Base-by-base conservation (phyloP, 1,140 invertebrate species). In the Babylonia areolata region DNA sequence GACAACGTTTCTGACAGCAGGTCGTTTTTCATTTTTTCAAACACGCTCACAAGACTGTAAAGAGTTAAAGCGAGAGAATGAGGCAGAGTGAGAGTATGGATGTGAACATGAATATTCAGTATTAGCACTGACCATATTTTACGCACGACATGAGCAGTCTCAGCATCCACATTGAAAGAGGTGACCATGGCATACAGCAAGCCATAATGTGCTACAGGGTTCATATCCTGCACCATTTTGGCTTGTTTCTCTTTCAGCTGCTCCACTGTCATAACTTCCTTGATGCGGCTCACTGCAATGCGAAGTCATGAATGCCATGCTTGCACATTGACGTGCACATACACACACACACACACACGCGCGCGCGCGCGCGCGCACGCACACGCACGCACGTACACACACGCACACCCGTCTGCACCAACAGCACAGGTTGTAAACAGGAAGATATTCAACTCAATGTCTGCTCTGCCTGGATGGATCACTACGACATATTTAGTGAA, bases 61-160 rank as follows among this genome's bases (percentile, higher is more conserved):
- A 51, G 46, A 51, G 46, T 51, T 51, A 9, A 17, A 17, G 46
- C 46, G 17, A 0, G 46, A 9, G 46, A 51, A 51, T 69, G 64
- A 12, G 64, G 9, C 9, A 12, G 64, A 12, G 64, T 73, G 71
- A 3, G 71, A 3, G 17, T 73, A 31, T 35, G 71, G 6, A 31
- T 73, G 17, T 35, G 71, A 17, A 23, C n/a, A 23, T 73, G 31
- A 17, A 31, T 35, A 23, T 73, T 9, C 23, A 23, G 71, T 73
- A 31, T 73, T 17, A 31, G 37, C 12, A 84, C 82, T 40, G 28
- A 87, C 83, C 86, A 87, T 42, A 87, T 9, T n/a, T 69, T 81
- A 31, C 64, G 58, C 51, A 87, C 85, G 12, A 87, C 42, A 3
- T 75, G 23, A 3, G 31, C 35, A 23, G 23, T n/a, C 33, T 86